phyloP scores from a whole-genome alignment of 2,888 invertebrate genomes.

The Eucriotettix oculatus region DNA sequence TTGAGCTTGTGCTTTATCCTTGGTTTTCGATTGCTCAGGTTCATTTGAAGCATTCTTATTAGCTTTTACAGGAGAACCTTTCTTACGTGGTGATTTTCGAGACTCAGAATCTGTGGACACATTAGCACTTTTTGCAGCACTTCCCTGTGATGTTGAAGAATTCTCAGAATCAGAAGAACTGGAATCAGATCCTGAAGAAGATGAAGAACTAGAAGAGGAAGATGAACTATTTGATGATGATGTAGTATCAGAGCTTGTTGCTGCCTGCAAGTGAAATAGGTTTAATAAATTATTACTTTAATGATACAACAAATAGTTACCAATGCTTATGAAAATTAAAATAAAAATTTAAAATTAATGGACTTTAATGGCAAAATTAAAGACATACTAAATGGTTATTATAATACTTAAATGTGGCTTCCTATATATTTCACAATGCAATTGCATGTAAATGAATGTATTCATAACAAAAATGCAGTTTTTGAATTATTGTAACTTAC shows the following conservation, averaged over 20 bases:
- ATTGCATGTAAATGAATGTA: no score
- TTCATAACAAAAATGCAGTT: no score
- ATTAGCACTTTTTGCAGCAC: constrained; percentile 16
- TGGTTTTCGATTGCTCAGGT: constrained; percentile 15
- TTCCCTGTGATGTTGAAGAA: constrained; percentile 17
- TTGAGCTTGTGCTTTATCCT: constrained; percentile 13
- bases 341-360: no score
- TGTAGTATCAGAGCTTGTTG: constrained; percentile 18
- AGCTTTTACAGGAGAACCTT: constrained; percentile 6
- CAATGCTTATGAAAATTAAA: no score
- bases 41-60: constrained; percentile 15
- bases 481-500: no score
- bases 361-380: no score
- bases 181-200: constrained; percentile 21
- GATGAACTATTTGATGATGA: constrained; percentile 19
- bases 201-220: constrained; percentile 23
- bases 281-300: no score
- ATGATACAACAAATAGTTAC: no score
- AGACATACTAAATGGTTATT: no score
- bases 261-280: constrained; percentile 7
- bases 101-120: constrained; percentile 16
- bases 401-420: no score
- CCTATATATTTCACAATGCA: no score
- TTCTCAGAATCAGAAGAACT: constrained; percentile 20
- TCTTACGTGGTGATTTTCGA: constrained; percentile 15